Percentiles rank a stretch among this genome's conserved stretches.
These are phyloP conservation scores for Nyctalus aviator DNA, from an alignment of 2,797 vertebrate species.

Conservation along the genomic window DNA sequence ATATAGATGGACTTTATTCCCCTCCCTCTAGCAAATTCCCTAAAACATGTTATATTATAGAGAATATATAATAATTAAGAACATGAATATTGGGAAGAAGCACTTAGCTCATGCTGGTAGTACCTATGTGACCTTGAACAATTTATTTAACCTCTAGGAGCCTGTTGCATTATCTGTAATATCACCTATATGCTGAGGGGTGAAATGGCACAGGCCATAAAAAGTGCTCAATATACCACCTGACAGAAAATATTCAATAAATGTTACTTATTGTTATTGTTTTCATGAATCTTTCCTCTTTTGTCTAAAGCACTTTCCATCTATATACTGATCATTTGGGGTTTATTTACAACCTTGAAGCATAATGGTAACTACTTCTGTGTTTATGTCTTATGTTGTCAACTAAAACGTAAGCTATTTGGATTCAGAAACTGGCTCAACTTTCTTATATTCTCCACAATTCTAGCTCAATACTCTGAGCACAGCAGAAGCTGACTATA, in stretches of 20 bases:
- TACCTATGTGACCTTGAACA: not conserved
- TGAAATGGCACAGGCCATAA: not conserved
- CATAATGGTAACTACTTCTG: not conserved
- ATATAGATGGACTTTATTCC: not conserved
- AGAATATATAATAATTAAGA: not conserved
- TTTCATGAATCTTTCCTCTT: constrained; percentile 39
- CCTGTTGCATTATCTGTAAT: not conserved
- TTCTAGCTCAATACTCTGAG: not conserved
- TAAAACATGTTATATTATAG: not conserved
- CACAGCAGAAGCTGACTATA: not conserved
- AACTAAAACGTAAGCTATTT: not conserved
- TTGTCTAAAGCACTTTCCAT: constrained; percentile 40
- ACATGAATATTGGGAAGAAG: not conserved
- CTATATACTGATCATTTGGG: not conserved
- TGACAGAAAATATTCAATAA: constrained; percentile 44
- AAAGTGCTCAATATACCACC: not conserved
- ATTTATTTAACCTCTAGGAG: not conserved
- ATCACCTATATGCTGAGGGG: not conserved
- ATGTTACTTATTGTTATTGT: constrained; percentile 29
- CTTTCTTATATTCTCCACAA: not conserved
- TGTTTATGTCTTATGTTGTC: not conserved
- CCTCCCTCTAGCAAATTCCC: not conserved
- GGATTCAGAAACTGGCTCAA: not conserved
- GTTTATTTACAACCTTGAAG: constrained; percentile 49
- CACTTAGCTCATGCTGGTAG: not conserved